phyloP scores from a whole-genome alignment of 1,140 invertebrate species.

The Cheumatopsyche charites region DNA sequence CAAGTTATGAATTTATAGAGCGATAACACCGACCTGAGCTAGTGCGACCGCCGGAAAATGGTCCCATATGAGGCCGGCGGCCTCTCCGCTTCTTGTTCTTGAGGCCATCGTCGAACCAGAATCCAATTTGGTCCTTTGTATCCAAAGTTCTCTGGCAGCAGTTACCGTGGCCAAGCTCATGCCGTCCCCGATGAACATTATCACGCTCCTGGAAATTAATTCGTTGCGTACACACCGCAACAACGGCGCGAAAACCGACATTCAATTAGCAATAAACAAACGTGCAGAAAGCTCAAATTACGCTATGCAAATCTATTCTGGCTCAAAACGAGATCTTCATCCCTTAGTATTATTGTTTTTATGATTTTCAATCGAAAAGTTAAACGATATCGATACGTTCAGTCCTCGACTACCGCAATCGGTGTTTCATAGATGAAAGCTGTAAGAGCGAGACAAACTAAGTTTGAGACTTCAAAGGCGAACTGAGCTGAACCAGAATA shows the following conservation, averaged over 20 bases:
- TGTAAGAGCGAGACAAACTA: no score
- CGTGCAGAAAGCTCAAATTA: background rate
- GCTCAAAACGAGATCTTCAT: no score
- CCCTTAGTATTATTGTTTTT: no score
- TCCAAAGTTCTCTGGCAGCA: conserved; percentile 26
- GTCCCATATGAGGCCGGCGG: conserved; percentile 26
- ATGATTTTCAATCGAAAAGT: no score
- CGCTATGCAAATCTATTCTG: background rate
- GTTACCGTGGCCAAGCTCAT: conserved; percentile 27
- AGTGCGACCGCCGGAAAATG: conserved; percentile 25
- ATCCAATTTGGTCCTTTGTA: conserved; percentile 29
- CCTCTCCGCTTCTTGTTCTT: conserved; percentile 29
- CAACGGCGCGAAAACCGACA: no score
- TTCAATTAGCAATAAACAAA: no score
- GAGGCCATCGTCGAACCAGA: conserved; percentile 11
- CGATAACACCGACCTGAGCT: conserved; percentile 8
- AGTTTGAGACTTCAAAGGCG: no score
- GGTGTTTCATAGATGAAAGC: no score
- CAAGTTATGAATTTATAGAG: no score
- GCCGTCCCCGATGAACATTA: conserved; percentile 29
- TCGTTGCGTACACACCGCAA: conserved; percentile 21
- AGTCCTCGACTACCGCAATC: no score
- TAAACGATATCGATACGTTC: no score
- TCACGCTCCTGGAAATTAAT: conserved; percentile 28
- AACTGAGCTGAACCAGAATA: no score